Conservation (phyloP, 2,113 vertebrate species). For the Kobus ellipsiprymnus region DNA sequence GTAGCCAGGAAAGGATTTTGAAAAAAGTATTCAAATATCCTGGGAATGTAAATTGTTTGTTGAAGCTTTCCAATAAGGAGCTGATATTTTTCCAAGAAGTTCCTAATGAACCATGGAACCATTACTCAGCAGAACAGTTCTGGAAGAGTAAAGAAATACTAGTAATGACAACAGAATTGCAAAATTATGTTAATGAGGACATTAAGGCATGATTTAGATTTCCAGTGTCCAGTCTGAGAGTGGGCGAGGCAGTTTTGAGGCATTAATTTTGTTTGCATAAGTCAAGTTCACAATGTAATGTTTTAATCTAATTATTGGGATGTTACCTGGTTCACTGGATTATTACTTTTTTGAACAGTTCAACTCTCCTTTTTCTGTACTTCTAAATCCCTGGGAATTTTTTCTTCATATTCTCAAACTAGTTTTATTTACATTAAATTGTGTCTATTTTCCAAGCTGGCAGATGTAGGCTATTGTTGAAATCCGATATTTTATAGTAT, state of each 20-base stretch:
- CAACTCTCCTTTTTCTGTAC: neutral
- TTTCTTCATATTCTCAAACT: neutral
- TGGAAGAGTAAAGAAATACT: neutral
- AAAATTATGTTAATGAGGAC: neutral
- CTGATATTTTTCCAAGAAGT: neutral
- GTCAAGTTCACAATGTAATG: neutral
- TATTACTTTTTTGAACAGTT: neutral
- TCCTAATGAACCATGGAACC: neutral
- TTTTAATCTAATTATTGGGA: neutral
- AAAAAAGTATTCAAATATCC: neutral
- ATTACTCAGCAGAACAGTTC: neutral
- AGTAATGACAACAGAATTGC: neutral
- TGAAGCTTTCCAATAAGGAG: neutral
- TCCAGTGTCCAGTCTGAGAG: neutral
- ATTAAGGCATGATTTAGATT: neutral
- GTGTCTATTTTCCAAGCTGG: neutral
- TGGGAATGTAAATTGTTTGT: neutral
- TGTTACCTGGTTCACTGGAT: neutral
- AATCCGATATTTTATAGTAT: neutral
- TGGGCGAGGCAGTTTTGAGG: neutral
- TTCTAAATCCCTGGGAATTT: neutral
- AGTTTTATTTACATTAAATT: neutral
- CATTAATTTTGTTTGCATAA: neutral
- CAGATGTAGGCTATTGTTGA: neutral
- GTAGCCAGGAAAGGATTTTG: neutral